These are phyloP conservation scores for Macaria notata DNA, from an alignment of 2,888 invertebrate genomes.

Conservation along the genomic window DNA sequence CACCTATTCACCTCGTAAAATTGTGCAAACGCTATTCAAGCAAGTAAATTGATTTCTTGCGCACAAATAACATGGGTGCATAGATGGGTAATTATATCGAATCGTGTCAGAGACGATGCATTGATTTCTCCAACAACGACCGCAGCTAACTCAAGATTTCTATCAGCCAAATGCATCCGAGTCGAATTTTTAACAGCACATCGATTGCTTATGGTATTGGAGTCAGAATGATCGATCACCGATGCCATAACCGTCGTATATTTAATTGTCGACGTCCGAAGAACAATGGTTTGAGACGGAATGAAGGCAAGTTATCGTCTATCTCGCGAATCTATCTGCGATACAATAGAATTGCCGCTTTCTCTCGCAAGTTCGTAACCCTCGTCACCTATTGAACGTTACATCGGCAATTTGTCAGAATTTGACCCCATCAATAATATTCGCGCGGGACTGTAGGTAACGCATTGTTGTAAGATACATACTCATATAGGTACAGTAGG, in stretches of 20 bases:
- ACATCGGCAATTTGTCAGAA: constrained; percentile 50
- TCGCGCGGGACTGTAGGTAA: constrained; percentile 44
- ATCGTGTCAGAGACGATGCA: background rate
- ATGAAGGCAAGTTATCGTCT: constrained; percentile 45
- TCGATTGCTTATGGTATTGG: constrained; percentile 27
- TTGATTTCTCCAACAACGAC: constrained; percentile 10
- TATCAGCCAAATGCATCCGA: constrained; percentile 24
- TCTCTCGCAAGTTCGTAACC: constrained; percentile 40
- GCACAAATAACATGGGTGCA: background rate
- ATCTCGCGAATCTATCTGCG: constrained; percentile 61
- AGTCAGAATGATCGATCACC: constrained; percentile 28
- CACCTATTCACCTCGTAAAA: background rate
- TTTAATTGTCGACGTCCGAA: constrained; percentile 52
- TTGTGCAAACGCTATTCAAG: background rate
- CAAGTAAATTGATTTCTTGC: constrained; percentile 1
- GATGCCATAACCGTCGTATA: constrained; percentile 43
- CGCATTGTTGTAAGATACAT: constrained; percentile 23
- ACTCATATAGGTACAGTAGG: background rate
- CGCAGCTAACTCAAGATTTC: constrained; percentile 7
- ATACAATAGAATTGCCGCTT: constrained; percentile 70
- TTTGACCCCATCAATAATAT: constrained; percentile 56
- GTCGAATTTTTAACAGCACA: constrained; percentile 25
- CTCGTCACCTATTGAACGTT: constrained; percentile 46
- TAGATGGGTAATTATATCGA: constrained; percentile 1
- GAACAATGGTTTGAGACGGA: constrained; percentile 64